Evolutionary conservation across 2,797 vertebrate species (phyloP), one percentile per base, ranked within the genome.

Genomic region (Dendrocincla fuliginosa): DNA sequence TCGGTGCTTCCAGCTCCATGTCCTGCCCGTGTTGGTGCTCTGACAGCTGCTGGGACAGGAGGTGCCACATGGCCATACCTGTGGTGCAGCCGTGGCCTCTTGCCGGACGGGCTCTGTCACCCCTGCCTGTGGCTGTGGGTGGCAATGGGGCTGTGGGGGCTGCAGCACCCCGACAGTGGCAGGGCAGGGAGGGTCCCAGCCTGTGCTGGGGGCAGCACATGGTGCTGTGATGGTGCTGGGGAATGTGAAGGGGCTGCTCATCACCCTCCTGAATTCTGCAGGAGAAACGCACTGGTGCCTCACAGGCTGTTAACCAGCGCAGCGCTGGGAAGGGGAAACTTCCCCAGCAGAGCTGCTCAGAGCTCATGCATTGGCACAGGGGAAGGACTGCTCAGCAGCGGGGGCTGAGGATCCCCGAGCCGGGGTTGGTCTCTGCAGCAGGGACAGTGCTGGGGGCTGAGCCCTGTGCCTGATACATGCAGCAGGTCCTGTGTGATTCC

Each of bases 131-230:
- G 41, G 4, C 6, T 16, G 44, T 1, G 41, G 57, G 67, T 24
- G 39, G 28, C 53, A 28, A 5, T 2, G 19, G 59, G 50, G 46
- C 39, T 35, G 78, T 2, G 16, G 33, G 22, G 28, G 27, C 30
- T 3, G 32, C 24, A 3, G 70, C 23, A 9, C 17, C 4, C 7
- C 9, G 12, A 5, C 7, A 0, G 35, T 3, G 3, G 7, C 10
- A 0, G 5, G 30, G 16, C 2, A 1, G 25, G 15, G 28, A 20
- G 18, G 14, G 35, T 42, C 63, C 55, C 86, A 22, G 55, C 25
- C 11, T 0, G n/a, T 3, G 44, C 41, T 0, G 1, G 39, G n/a
- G 37, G 44, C 5, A 44, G 60, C 32, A 1, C 0, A 0, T 0
- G 59, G 25, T 44, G 59, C 50, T 61, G 24, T 1, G 10, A 1